Conservation (phyloP, 2,113 vertebrate genomes). For the Gorilla gorilla region DNA sequence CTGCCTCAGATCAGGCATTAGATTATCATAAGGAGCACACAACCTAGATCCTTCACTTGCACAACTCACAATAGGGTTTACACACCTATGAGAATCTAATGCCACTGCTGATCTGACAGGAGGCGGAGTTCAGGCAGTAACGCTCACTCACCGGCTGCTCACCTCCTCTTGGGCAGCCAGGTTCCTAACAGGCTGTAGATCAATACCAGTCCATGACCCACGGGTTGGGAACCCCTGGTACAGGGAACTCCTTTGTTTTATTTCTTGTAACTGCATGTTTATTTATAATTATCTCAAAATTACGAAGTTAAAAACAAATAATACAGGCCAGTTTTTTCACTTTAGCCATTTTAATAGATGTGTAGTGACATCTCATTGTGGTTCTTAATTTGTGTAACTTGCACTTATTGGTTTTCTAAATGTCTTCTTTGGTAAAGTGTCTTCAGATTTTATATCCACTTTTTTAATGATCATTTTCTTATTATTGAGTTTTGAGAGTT, state of each 20-base stretch:
- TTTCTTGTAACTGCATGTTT: not conserved
- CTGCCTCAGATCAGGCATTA: too few relatives aligned
- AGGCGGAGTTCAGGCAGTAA: too few relatives aligned
- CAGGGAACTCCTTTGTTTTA: not conserved
- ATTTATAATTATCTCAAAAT: not conserved
- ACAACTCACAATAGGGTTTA: too few relatives aligned
- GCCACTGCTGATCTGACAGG: too few relatives aligned
- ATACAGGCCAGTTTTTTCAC: not conserved
- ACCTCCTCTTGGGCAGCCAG: too few relatives aligned
- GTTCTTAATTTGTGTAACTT: not conserved
- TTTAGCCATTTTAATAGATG: not conserved
- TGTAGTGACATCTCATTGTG: not conserved
- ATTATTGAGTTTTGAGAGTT: not conserved
- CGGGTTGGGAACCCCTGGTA: not conserved
- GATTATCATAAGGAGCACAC: too few relatives aligned
- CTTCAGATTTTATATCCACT: not conserved
- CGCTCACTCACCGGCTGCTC: too few relatives aligned
- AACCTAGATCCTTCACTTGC: too few relatives aligned
- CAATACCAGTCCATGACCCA: too few relatives aligned
- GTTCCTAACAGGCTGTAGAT: too few relatives aligned
- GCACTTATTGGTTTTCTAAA: not conserved
- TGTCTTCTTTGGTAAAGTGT: not conserved
- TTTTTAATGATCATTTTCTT: not conserved
- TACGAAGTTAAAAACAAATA: not conserved
- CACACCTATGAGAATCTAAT: too few relatives aligned